A percentile compares a stretch with the other conserved stretches of the same genome.
Evolutionary conservation across 2,113 vertebrate species (phyloP).

Genomic region (Amblyornis subalaris): DNA sequence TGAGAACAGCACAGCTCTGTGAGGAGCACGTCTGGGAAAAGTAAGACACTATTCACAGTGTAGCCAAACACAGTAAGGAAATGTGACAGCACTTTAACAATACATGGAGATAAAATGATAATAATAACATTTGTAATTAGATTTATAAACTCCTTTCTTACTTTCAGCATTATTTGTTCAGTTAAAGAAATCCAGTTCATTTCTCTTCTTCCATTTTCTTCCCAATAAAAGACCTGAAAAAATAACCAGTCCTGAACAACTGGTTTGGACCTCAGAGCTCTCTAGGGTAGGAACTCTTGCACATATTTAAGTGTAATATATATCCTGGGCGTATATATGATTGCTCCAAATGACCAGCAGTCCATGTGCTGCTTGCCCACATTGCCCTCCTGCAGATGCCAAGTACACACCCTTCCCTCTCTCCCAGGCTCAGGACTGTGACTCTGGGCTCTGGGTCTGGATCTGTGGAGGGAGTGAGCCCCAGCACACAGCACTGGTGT

Average conservation of each 20-base stretch:
- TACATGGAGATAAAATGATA: not conserved
- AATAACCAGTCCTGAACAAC: not conserved
- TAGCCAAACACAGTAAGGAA: not conserved
- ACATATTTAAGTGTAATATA: not conserved
- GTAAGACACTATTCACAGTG: not conserved
- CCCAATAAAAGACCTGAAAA: not conserved
- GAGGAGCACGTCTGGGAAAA: not conserved
- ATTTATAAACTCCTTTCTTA: not conserved
- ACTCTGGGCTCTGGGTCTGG: not conserved
- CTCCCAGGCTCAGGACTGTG: not conserved
- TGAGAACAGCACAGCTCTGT: not conserved
- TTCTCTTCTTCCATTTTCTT: not conserved
- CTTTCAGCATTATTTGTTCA: not conserved
- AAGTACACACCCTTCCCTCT: rapidly evolving
- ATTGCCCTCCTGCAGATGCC: not conserved
- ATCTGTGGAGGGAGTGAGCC: rapidly evolving
- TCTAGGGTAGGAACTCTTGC: not conserved
- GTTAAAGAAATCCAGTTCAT: not conserved
- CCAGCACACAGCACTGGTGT: not conserved
- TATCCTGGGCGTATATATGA: no score
- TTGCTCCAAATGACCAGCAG: not conserved
- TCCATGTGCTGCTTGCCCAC: not conserved
- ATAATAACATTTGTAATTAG: not conserved
- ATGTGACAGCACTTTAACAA: not conserved
- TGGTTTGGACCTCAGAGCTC: not conserved